A percentile compares a stretch with the other conserved stretches of the same genome.
Conservation (phyloP, 92 coral and sea anemone genomes). For the Pocillopora meandrina region DNA sequence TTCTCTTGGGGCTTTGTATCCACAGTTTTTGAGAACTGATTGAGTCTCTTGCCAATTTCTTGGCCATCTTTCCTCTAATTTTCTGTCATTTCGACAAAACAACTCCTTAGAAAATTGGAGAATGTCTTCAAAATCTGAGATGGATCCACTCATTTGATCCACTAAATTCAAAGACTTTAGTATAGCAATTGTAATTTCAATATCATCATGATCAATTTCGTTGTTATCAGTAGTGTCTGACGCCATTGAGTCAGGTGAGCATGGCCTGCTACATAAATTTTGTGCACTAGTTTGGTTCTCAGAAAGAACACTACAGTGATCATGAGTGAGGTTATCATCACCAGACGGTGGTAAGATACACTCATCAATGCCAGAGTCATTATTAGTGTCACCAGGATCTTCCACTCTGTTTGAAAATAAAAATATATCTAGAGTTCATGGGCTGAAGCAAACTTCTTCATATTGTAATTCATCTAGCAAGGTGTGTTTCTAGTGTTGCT, state of each 20-base stretch:
- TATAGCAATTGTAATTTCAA: constrained; percentile 34
- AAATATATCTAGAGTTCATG: background rate
- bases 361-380: constrained; percentile 29
- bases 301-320: constrained; percentile 17
- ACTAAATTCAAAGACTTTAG: constrained; percentile 47
- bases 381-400: constrained; percentile 6
- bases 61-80: constrained; percentile 36
- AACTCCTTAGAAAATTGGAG: constrained; percentile 53
- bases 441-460: background rate
- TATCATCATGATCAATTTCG: constrained; percentile 17
- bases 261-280: background rate
- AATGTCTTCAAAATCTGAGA: constrained; percentile 45
- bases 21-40: constrained; percentile 27
- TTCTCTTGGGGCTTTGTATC: constrained; percentile 56
- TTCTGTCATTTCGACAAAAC: constrained; percentile 34
- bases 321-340: constrained; percentile 5
- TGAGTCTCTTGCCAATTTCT: constrained; percentile 52
- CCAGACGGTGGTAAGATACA: constrained; percentile 1
- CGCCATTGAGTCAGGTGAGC: background rate
- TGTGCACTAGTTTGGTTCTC: constrained; percentile 1
- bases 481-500: background rate
- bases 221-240: constrained; percentile 2
- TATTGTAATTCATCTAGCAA: background rate
- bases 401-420: background rate
- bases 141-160: constrained; percentile 51